These are phyloP conservation scores for Seriola dumerili DNA, from an alignment of 2,113 vertebrate species.

Conservation along the genomic window DNA sequence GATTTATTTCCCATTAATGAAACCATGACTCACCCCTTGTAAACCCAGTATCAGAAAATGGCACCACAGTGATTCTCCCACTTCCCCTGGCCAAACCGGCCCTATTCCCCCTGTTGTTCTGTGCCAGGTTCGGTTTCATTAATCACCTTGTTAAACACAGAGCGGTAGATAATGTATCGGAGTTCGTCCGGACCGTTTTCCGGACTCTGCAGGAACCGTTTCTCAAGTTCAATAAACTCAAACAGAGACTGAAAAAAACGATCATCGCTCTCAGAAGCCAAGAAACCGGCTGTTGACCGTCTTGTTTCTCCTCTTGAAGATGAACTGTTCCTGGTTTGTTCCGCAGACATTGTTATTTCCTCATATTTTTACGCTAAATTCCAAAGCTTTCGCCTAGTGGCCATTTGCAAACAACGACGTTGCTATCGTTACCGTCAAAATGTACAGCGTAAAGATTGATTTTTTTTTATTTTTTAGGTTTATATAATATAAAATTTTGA, in stretches of 20 bases:
- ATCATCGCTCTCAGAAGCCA: conserved; percentile 61
- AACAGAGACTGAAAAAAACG: conserved; percentile 74
- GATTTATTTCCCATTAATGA: too few species aligned
- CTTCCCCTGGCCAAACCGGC: too few species aligned
- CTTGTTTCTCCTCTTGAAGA: conserved; percentile 10
- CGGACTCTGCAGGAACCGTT: conserved; percentile 64
- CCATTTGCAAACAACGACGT: not conserved
- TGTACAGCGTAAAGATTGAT: not conserved
- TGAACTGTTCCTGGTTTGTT: not conserved
- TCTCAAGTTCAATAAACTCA: conserved; percentile 78
- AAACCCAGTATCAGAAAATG: too few species aligned
- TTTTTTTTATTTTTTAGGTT: not conserved
- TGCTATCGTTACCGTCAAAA: conserved; percentile 51
- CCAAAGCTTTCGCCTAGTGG: not conserved
- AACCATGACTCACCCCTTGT: too few species aligned
- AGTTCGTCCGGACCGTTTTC: conserved; percentile 74
- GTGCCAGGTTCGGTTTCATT: not conserved
- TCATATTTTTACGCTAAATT: not conserved
- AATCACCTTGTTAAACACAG: conserved; percentile 72
- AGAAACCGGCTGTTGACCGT: conserved; percentile 22
- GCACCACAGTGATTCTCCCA: too few species aligned
- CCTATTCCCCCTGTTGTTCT: too few species aligned
- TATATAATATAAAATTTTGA: too few species aligned
- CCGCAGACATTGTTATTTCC: conserved; percentile 28
- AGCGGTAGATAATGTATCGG: conserved; percentile 74